phyloP scores from a whole-genome alignment of 2,888 invertebrate species.

The Gymnosoma rotundatum region DNA sequence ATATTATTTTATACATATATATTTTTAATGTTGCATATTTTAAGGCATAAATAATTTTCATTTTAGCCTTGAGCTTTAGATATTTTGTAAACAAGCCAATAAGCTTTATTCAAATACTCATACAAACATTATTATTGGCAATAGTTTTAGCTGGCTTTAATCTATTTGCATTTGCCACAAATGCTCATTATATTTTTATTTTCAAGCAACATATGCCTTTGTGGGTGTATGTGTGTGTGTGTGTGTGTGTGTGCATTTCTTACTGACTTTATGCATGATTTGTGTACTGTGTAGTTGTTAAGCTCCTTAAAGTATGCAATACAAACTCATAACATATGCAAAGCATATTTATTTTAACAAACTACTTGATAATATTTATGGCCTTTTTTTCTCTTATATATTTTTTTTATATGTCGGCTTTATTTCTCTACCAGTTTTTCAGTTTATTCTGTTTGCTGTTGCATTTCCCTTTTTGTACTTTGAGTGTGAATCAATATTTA shows the following conservation, averaged over 20 bases:
- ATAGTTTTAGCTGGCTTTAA: constrained; percentile 38
- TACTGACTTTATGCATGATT: constrained; percentile 12
- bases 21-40: constrained; percentile 4
- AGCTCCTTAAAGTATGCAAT: constrained; percentile 66
- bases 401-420: not conserved
- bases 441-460: constrained; percentile 24
- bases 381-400: not conserved
- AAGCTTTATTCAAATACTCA: constrained; percentile 18
- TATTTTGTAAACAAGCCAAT: constrained; percentile 60
- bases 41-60: constrained; percentile 41
- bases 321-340: constrained; percentile 60
- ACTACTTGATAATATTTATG: constrained; percentile 51
- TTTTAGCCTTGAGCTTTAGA: constrained; percentile 60
- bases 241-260: not conserved
- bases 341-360: constrained; percentile 25
- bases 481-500: constrained; percentile 40
- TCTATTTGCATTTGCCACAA: constrained; percentile 61
- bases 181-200: constrained; percentile 55
- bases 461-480: not conserved
- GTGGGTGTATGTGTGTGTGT: not conserved
- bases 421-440: not conserved
- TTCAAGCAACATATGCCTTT: constrained; percentile 9
- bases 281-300: constrained; percentile 43
- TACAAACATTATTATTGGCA: constrained; percentile 5
- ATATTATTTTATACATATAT: no score